Conservation (phyloP, 2,113 vertebrate species). For the Addax nasomaculatus region DNA sequence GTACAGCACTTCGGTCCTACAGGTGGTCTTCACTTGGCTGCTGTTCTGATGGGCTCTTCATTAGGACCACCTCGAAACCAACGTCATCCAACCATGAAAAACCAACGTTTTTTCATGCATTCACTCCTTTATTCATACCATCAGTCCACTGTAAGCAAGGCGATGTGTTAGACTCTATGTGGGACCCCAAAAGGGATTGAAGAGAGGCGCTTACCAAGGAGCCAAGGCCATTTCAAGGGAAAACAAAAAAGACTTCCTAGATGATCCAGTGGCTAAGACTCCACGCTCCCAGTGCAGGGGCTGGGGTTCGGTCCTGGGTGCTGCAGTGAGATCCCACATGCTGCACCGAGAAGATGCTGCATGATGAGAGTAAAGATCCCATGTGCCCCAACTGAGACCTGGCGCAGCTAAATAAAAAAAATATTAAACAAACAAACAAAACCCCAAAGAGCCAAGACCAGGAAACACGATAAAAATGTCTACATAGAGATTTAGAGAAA, state of each 20-base stretch:
- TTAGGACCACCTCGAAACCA: neutral
- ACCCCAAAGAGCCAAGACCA: neutral
- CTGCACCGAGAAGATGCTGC: neutral
- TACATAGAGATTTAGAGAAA: neutral
- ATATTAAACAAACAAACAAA: neutral
- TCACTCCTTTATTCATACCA: neutral
- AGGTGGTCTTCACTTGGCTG: neutral
- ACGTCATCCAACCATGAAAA: neutral
- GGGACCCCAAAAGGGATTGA: neutral
- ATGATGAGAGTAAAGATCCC: neutral
- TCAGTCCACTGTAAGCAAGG: neutral
- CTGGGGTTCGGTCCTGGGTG: accelerated
- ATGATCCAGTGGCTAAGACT: neutral
- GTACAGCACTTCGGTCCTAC: neutral
- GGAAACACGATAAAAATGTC: neutral
- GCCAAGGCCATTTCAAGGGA: neutral
- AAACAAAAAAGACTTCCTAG: neutral
- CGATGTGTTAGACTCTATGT: neutral
- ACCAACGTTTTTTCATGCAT: neutral
- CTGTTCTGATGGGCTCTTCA: neutral
- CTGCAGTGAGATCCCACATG: neutral
- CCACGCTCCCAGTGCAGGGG: neutral
- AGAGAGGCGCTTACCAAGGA: neutral
- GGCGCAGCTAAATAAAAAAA: neutral
- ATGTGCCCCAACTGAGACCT: neutral